phyloP scores from a whole-genome alignment of 2,797 vertebrate species.

The Typhlichthys subterraneus region DNA sequence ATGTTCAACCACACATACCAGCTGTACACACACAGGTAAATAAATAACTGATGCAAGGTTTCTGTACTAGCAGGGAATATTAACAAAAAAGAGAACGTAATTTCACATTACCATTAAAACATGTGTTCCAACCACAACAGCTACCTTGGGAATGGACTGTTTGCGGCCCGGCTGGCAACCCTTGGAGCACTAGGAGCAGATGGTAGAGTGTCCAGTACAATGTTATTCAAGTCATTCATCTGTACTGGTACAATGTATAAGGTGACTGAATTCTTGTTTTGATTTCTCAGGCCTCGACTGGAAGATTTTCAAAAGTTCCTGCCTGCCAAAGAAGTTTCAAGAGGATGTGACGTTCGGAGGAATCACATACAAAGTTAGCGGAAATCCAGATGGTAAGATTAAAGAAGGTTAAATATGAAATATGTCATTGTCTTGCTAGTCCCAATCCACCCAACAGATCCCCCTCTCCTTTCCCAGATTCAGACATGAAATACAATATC shows the following conservation, averaged over 20 bases:
- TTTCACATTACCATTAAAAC: no score
- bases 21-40: conserved; percentile 96
- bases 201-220: conserved; percentile 74
- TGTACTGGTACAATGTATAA: background rate
- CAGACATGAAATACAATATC: conserved; percentile 53
- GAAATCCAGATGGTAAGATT: conserved; percentile 89
- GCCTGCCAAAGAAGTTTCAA: conserved; percentile 90
- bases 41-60: background rate
- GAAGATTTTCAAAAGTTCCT: conserved; percentile 91
- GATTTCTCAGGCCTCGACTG: conserved; percentile 75
- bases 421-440: conserved; percentile 51
- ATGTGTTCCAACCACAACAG: conserved; percentile 64
- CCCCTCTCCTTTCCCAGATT: conserved; percentile 52
- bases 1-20: conserved; percentile 93
- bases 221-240: background rate
- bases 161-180: conserved; percentile 88
- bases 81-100: no score
- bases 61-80: no score
- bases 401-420: conserved; percentile 46
- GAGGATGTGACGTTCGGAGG: conserved; percentile 92
- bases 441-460: conserved; percentile 39
- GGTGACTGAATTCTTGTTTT: conserved; percentile 19
- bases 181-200: conserved; percentile 89
- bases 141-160: conserved; percentile 95
- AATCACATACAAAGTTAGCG: conserved; percentile 91